Evolutionary conservation across 2,888 invertebrate genomes (phyloP), one percentile per base, ranked within the genome.

Genomic region (Agrotis exclamationis): DNA sequence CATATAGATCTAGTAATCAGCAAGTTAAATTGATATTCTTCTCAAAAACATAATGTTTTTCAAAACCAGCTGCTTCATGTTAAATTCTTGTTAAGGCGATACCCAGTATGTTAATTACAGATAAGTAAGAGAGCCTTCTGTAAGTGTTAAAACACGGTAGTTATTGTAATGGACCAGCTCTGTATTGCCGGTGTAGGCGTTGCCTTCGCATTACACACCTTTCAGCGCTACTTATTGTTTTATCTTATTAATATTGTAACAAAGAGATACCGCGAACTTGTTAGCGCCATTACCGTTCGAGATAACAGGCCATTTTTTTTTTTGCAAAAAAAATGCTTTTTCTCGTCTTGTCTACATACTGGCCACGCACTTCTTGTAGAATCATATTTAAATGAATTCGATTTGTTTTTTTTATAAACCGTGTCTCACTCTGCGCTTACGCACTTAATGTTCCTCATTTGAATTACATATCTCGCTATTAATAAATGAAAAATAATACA

Each of bases 181-280:
- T 50, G 63, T 63, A 65, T 67, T 73, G 83, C 74, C 70, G 83
- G 63, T 68, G 79, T 72, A 82, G 80, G 80, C 82, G 80, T 66
- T 67, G 44, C 74, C 67, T 56, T 63, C 51, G 45, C 20, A 54
- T 33, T 77, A 69, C 69, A 83, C 84, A 83, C 68, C 84, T 76
- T 76, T 76, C 63, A 64, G 62, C 47, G 45, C 53, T 63, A 63
- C 53, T 62, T 63, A 79, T 75, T 80, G 57, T 74, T 80, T 77
- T 70, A 80, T 85, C 68, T 84, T 79, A 77, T 82, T 63, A 77
- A 63, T 63, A 72, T 47, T 75, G 33, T 63, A 69, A 72, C 68
- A 71, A 47, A 74, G 68, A 73, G 70, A 85, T 82, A 85, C 64
- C 54, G 66, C 57, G 68, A 64, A 65, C 68, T 76, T 53, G 66